phyloP scores from a whole-genome alignment of 2,113 vertebrate species.

The Vireo altiloquus region DNA sequence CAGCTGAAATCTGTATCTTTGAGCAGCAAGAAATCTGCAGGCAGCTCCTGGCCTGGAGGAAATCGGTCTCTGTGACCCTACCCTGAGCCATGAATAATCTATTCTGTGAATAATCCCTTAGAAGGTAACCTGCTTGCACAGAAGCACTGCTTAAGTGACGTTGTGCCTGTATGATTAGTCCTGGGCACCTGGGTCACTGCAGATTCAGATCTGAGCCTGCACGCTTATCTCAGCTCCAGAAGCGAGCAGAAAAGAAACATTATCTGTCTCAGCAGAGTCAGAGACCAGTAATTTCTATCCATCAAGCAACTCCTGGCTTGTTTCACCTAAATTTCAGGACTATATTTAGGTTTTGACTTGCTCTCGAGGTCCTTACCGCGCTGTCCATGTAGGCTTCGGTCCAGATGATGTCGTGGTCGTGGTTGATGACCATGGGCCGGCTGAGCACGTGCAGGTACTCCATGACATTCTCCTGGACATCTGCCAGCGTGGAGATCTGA shows the following conservation, averaged over 20 bases:
- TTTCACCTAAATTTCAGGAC: neutral
- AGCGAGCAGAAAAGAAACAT: neutral
- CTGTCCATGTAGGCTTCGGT: constrained; percentile 97
- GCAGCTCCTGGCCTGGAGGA: neutral
- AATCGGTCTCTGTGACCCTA: neutral
- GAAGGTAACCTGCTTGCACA: neutral
- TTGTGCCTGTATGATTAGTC: neutral
- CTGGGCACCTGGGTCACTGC: neutral
- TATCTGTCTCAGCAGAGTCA: neutral
- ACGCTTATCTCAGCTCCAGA: neutral
- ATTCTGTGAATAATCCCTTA: constrained; percentile 16
- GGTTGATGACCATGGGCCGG: constrained; percentile 97
- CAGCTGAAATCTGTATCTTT: neutral
- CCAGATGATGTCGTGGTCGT: constrained; percentile 95
- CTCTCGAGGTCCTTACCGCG: constrained; percentile 74
- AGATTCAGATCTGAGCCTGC: neutral
- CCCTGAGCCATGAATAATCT: neutral
- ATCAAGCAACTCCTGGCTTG: neutral
- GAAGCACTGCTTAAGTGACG: neutral
- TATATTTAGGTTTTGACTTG: neutral
- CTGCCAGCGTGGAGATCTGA: constrained; percentile 91
- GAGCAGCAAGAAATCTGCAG: neutral
- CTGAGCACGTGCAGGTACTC: constrained; percentile 97
- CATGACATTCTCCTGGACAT: constrained; percentile 96
- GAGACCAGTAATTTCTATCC: neutral